A percentile compares a stretch with the other conserved stretches of the same genome.
Evolutionary conservation across 2,113 vertebrate genomes (phyloP).

Genomic region (Typhlomys cinereus): DNA sequence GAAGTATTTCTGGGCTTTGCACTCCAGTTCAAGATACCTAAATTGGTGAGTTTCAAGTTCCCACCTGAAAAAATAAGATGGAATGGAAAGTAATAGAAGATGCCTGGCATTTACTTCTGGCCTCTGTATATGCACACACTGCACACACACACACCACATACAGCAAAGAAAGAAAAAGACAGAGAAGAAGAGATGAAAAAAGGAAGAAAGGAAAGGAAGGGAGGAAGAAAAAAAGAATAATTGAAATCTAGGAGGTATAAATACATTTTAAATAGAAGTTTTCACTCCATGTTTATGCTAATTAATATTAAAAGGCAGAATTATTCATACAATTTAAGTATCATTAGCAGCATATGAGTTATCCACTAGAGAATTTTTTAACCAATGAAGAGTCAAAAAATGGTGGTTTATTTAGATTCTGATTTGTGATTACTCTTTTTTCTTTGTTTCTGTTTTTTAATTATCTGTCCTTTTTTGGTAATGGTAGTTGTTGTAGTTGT

Average conservation of each 20-base stretch:
- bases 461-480: not conserved
- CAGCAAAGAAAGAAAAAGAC: too few relatives aligned
- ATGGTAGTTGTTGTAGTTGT: not conserved
- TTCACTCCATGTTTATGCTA: not conserved
- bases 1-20: not conserved
- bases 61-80: not conserved
- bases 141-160: not conserved
- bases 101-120: not conserved
- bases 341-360: not conserved
- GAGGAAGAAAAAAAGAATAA: not conserved
- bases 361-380: not conserved
- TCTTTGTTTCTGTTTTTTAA: too few relatives aligned
- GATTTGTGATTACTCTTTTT: not conserved
- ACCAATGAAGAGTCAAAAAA: not conserved
- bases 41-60: not conserved
- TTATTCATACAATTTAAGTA: not conserved
- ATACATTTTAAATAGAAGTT: not conserved
- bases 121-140: not conserved
- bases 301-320: not conserved
- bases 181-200: too few relatives aligned
- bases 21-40: not conserved
- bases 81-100: not conserved
- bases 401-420: conserved; percentile 8
- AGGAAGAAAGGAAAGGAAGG: not conserved
- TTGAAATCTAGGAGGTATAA: conserved; percentile 10